Evolutionary conservation across 2,113 vertebrate genomes (phyloP), one percentile per base, ranked within the genome.

Genomic region (Lethenteron camtschaticum): DNA sequence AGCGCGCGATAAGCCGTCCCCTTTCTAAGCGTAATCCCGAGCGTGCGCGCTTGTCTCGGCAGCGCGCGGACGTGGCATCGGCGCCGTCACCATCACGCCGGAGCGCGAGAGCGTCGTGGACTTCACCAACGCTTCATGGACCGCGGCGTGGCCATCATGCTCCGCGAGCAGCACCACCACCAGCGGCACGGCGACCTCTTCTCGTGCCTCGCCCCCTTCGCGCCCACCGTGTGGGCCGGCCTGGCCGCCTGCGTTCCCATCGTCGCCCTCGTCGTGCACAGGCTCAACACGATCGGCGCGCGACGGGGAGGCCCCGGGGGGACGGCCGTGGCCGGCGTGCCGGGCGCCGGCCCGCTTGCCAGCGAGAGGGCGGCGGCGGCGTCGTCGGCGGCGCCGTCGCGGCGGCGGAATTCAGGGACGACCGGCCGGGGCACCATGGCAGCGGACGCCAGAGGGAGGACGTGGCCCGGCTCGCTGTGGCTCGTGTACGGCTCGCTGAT

Each of bases 51-150:
- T 41, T 41, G 41, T 3, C 41, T 7, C 41, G 70, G 71, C 76
- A 99, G 94, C 84, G 86, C 78, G 94, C 94, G 3, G 94, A 99
- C 71, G 89, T 96, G 59, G 92, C 18, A 88, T 99, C 72, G 92
- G 90, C 68, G 94, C 94, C 70, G 80, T 99, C 71, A 99, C 92
- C 77, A 96, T 99, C 80, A 99, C 94, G 1, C 89, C 94, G 0
- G 94, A 96, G 76, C 84, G 94, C 56, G 94, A 99, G 72, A 90
- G 91, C 12, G 94, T 88, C 58, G 90, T 99, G 74, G 94, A 99
- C 80, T 99, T 99, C 76, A 96, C 90, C 68, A 92, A 88, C 94
- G 94, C 60, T 99, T 96, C 78, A 88, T 96, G 90, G 94, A 99
- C 81, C 96, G 96, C 78, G 96, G 91, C 0, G 90, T 99, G 76